Percentiles rank a stretch among this genome's conserved stretches.
Evolutionary conservation across 2,797 vertebrate species (phyloP).

Genomic region (Sebastes ruberrimus): DNA sequence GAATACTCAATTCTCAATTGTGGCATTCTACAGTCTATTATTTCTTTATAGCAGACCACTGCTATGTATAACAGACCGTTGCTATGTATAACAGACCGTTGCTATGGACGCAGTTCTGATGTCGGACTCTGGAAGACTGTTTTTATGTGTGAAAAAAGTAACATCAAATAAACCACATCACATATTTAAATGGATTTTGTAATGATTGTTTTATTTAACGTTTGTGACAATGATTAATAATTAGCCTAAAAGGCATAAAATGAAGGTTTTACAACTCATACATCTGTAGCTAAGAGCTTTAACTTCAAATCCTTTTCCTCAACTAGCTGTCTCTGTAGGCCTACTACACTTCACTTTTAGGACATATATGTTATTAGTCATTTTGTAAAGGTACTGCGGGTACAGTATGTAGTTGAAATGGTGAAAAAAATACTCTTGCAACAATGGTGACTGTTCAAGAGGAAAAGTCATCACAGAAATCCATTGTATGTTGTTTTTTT

Average conservation of each 20-base stretch:
- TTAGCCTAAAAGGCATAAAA: not conserved
- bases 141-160: too few species aligned
- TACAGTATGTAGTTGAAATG: not conserved
- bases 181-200: not conserved
- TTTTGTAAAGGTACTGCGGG: not conserved
- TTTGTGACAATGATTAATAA: not conserved
- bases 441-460: not conserved
- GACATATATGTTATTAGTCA: not conserved
- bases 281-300: not conserved
- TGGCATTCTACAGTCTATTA: too few species aligned
- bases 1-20: too few species aligned
- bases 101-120: too few species aligned
- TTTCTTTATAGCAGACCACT: too few species aligned
- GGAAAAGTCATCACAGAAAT: not conserved
- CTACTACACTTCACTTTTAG: not conserved
- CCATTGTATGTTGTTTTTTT: not conserved
- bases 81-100: too few species aligned
- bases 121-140: accelerated
- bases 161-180: too few species aligned
- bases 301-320: not conserved
- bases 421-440: not conserved
- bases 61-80: too few species aligned
- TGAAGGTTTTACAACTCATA: not conserved
- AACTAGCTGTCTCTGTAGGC: not conserved
- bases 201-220: not conserved